A percentile compares a stretch with the other conserved stretches of the same genome.
Conservation (phyloP, 2,797 vertebrate genomes). For the Morelia viridis region DNA sequence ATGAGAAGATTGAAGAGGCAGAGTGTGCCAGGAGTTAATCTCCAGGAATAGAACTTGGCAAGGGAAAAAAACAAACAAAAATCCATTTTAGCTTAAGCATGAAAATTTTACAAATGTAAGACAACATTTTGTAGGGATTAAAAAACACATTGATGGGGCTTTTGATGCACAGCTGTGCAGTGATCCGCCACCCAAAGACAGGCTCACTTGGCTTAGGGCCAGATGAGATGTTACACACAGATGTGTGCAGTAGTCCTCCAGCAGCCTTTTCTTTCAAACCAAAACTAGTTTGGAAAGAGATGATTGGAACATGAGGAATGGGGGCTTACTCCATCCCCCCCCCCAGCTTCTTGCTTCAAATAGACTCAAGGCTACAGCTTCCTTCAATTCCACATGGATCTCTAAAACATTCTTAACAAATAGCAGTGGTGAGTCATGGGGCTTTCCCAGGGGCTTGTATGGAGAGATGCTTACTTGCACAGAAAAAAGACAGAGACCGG, state of each 20-base stretch:
- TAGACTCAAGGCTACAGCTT: no score
- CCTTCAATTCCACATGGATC: background rate
- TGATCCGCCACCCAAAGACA: conserved; percentile 1
- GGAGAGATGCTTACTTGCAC: no score
- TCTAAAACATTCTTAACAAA: no score
- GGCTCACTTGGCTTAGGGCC: background rate
- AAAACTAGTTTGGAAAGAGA: background rate
- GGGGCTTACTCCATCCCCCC: background rate
- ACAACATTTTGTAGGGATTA: background rate
- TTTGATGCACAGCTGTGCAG: background rate
- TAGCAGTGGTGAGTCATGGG: no score
- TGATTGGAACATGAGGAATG: background rate
- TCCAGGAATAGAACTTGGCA: conserved; percentile 8
- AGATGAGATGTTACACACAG: background rate
- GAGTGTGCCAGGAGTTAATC: conserved; percentile 13
- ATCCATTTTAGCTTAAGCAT: background rate
- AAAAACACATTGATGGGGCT: background rate
- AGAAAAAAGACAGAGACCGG: no score
- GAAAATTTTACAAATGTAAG: background rate
- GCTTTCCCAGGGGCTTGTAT: no score
- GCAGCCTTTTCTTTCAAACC: background rate
- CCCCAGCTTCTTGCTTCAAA: background rate
- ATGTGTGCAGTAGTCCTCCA: background rate
- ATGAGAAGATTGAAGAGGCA: conserved; percentile 25
- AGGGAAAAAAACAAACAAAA: conserved; percentile 12